Percentiles rank a stretch among this genome's conserved stretches.
Evolutionary conservation across 2,113 vertebrate species (phyloP).

Genomic region (Uropsilus gracilis): DNA sequence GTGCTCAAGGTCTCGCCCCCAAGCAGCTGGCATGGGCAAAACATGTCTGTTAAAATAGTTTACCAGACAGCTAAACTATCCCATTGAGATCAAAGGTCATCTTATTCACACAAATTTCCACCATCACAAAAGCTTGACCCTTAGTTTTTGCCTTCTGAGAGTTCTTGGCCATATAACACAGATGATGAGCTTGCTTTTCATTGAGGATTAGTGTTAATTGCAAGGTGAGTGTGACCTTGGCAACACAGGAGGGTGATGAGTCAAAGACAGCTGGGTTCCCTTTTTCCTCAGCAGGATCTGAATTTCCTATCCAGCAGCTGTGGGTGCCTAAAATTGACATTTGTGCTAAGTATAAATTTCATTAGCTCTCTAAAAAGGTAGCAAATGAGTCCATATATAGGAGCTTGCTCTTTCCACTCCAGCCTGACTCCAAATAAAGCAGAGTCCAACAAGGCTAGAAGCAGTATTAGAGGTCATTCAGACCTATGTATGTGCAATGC

Average conservation of each 20-base stretch:
- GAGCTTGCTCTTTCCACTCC: constrained; percentile 13
- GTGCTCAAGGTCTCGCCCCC: background rate
- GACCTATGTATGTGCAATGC: too few relatives aligned
- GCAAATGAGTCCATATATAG: background rate
- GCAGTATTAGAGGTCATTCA: background rate
- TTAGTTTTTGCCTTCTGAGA: background rate
- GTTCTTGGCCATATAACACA: background rate
- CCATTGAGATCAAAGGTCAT: background rate
- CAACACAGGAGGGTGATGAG: background rate
- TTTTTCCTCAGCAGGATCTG: constrained; percentile 34
- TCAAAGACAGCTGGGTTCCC: constrained; percentile 35
- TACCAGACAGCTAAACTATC: background rate
- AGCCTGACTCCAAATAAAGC: background rate
- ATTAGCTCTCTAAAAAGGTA: constrained; percentile 38
- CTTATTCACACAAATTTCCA: background rate
- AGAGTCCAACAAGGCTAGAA: background rate
- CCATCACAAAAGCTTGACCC: background rate
- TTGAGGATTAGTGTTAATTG: constrained; percentile 42
- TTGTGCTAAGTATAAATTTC: constrained; percentile 53
- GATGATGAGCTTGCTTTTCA: background rate
- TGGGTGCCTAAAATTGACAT: constrained; percentile 66
- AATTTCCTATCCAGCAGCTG: constrained; percentile 52
- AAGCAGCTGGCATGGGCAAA: background rate
- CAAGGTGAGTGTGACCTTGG: constrained; percentile 46
- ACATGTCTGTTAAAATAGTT: too few relatives aligned